Conservation (phyloP, 2,888 invertebrate genomes). For the Rhagonycha fulva region DNA sequence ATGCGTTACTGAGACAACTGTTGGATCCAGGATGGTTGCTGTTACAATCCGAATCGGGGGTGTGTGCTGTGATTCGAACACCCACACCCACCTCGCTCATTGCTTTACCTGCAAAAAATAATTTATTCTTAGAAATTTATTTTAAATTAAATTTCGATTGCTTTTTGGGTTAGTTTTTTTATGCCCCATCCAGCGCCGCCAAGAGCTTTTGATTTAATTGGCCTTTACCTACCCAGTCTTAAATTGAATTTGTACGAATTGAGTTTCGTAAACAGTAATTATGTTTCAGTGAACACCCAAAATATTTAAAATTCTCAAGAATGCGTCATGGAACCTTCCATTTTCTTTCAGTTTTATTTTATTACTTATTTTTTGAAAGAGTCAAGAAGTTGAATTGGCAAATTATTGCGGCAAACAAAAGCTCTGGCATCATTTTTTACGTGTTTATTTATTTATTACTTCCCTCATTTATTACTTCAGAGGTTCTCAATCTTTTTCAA, state of each 20-base stretch:
- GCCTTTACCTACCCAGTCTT: background rate
- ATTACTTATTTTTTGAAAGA: background rate
- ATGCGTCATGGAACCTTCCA: background rate
- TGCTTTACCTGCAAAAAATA: slow-evolving; percentile 49
- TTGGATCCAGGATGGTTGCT: slow-evolving; percentile 55
- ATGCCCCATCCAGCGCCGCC: background rate
- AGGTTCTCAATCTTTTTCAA: background rate
- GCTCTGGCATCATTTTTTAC: background rate
- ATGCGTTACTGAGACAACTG: slow-evolving; percentile 57
- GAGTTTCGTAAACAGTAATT: background rate
- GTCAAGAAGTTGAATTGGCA: background rate
- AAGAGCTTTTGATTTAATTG: background rate
- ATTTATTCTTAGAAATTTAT: background rate
- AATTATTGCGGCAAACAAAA: background rate
- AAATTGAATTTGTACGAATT: background rate
- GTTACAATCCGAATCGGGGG: slow-evolving; percentile 64
- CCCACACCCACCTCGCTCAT: slow-evolving; percentile 51
- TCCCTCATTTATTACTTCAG: background rate
- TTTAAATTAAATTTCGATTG: background rate
- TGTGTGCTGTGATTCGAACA: slow-evolving; percentile 46
- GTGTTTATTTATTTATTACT: background rate
- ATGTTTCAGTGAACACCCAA: background rate
- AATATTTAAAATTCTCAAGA: background rate
- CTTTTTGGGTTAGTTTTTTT: background rate
- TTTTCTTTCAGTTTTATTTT: background rate